phyloP scores from a whole-genome alignment of 2,113 vertebrate genomes.

The Capreolus pygargus region DNA sequence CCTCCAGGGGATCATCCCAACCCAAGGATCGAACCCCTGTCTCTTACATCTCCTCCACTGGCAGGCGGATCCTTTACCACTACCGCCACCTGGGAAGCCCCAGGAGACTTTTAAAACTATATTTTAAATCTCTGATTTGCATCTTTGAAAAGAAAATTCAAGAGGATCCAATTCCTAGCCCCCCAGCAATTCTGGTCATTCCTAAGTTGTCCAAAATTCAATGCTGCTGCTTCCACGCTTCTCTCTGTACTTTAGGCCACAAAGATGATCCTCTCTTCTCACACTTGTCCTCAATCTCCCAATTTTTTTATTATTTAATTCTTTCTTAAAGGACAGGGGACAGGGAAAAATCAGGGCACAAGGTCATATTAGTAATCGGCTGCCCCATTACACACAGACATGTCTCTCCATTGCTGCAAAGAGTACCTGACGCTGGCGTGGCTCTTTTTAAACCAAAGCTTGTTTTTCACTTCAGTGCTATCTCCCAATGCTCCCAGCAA shows the following conservation, averaged over 20 bases:
- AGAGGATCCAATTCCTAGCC: background rate
- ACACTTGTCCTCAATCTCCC: background rate
- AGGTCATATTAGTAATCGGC: rapidly evolving
- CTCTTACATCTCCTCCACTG: background rate
- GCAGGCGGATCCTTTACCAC: background rate
- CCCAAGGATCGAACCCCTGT: background rate
- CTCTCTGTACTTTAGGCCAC: background rate
- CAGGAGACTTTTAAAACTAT: background rate
- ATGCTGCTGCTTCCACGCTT: too few species aligned
- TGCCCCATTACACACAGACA: background rate
- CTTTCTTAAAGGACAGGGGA: background rate
- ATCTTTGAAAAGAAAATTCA: background rate
- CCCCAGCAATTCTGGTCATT: background rate
- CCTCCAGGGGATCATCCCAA: background rate
- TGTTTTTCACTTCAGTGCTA: background rate
- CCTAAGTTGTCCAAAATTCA: background rate
- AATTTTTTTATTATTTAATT: background rate
- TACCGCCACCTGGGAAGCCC: background rate
- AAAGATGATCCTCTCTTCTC: background rate
- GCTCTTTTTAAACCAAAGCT: background rate
- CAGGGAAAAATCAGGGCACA: too few species aligned
- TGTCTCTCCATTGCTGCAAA: rapidly evolving
- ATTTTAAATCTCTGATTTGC: background rate
- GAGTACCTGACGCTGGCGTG: rapidly evolving
- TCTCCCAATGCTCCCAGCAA: background rate